Percentiles rank a stretch among this genome's conserved stretches.
Conservation (phyloP, 2,797 vertebrate genomes). For the Centroberyx gerrardi region DNA sequence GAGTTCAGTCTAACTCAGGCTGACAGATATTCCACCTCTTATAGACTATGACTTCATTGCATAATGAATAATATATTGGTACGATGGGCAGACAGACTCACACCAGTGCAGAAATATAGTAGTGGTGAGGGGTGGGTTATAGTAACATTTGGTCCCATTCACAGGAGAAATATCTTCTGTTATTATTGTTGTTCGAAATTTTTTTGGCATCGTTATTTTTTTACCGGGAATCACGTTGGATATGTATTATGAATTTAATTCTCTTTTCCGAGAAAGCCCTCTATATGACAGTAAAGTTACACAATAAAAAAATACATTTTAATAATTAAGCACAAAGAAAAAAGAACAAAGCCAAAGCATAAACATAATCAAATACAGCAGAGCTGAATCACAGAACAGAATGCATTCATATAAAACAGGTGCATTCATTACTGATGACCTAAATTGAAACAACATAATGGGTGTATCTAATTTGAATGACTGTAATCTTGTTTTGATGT, state of each 20-base stretch:
- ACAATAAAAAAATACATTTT: not conserved
- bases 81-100: conserved; percentile 55
- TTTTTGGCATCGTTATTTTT: not conserved
- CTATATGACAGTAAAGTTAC: too few relatives aligned
- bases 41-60: conserved; percentile 74
- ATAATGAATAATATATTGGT: conserved; percentile 78
- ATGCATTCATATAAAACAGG: conserved; percentile 1
- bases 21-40: conserved; percentile 64
- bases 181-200: not conserved
- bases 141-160: conserved; percentile 1
- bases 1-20: conserved; percentile 59
- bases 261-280: not conserved
- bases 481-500: not conserved
- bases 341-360: not conserved
- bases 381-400: not conserved
- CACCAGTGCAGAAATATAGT: conserved; percentile 17
- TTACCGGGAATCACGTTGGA: not conserved
- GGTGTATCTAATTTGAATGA: not conserved
- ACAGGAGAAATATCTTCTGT: not conserved
- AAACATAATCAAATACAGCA: not conserved
- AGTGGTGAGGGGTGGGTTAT: not conserved
- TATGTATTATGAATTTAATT: not conserved
- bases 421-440: not conserved
- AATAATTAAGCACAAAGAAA: not conserved
- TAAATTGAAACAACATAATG: not conserved